Percentiles rank a stretch among this genome's conserved stretches.
These are phyloP conservation scores for Megastigmus dorsalis DNA, from an alignment of 2,888 invertebrate species.

Conservation along the genomic window DNA sequence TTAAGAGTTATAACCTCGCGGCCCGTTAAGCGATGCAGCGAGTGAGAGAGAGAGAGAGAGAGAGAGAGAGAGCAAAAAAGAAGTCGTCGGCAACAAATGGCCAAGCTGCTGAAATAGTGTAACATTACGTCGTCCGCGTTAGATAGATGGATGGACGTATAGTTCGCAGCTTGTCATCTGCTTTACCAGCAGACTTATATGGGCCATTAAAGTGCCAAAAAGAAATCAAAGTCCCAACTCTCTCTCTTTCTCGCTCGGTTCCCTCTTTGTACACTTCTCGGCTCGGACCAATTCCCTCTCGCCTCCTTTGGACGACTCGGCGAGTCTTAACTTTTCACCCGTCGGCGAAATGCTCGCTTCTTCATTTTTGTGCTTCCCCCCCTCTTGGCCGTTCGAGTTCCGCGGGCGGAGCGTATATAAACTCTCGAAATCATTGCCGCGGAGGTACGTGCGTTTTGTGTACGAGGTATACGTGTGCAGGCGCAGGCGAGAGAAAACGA, in stretches of 20 bases:
- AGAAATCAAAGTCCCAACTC: slow-evolving; percentile 17
- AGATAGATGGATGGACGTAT: not conserved
- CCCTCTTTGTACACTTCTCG: not conserved
- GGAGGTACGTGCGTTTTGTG: not conserved
- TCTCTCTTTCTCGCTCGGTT: not conserved
- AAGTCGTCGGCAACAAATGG: slow-evolving; percentile 4
- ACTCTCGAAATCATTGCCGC: slow-evolving; percentile 30
- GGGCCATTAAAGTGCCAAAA: slow-evolving; percentile 43
- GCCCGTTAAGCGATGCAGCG: not conserved
- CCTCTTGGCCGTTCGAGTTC: no score
- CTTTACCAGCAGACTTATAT: slow-evolving; percentile 31
- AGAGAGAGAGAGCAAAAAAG: no score
- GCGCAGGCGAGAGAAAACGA: not conserved
- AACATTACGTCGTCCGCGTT: slow-evolving; percentile 16
- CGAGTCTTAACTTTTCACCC: slow-evolving; percentile 26
- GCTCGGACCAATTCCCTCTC: not conserved
- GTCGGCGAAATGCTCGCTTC: slow-evolving; percentile 19
- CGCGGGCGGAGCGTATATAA: slow-evolving; percentile 37
- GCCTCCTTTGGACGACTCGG: not conserved
- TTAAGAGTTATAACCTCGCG: slow-evolving; percentile 25
- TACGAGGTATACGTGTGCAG: not conserved
- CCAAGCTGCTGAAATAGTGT: slow-evolving; percentile 20
- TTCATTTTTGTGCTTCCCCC: not conserved
- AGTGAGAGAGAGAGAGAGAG: no score
- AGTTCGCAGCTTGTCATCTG: slow-evolving; percentile 46